Conservation (phyloP, 2,888 invertebrate genomes). For the Ichneumon xanthorius region DNA sequence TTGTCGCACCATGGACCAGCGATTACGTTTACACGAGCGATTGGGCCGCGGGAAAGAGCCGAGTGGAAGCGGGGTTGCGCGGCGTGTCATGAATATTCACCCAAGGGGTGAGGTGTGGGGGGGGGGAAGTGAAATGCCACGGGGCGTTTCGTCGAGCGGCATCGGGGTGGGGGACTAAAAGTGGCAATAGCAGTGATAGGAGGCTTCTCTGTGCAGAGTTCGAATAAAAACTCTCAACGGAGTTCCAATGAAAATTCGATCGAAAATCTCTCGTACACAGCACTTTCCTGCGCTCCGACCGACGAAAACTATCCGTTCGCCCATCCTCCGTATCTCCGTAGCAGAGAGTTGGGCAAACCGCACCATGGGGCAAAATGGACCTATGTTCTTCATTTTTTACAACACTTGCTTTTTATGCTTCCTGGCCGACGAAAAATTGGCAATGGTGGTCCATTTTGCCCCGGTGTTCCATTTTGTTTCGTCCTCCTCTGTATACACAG, state of each 20-base stretch:
- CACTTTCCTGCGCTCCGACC: slow-evolving; percentile 9
- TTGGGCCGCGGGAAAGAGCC: slow-evolving; percentile 47
- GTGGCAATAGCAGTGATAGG: slow-evolving; percentile 13
- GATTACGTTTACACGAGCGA: slow-evolving; percentile 65
- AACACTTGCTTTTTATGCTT: too few species aligned
- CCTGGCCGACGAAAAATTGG: too few species aligned
- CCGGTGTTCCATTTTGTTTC: too few species aligned
- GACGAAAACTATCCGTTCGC: slow-evolving; percentile 18
- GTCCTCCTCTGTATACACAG: too few species aligned
- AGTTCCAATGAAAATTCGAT: slow-evolving; percentile 59
- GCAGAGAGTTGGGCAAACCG: too few species aligned
- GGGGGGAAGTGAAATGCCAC: slow-evolving; percentile 35
- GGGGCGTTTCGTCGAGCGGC: slow-evolving; percentile 42
- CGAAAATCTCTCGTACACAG: slow-evolving; percentile 35
- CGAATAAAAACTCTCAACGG: slow-evolving; percentile 60
- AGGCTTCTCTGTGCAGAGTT: slow-evolving; percentile 14
- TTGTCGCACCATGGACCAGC: slow-evolving; percentile 59
- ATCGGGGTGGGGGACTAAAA: neutral
- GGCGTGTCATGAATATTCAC: slow-evolving; percentile 66
- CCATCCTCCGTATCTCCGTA: neutral
- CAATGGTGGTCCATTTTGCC: too few species aligned
- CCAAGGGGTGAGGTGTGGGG: neutral
- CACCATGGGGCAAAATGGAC: too few species aligned
- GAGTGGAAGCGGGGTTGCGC: slow-evolving; percentile 29
- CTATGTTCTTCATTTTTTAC: too few species aligned